Evolutionary conservation across 2,113 vertebrate genomes (phyloP), one percentile per base, ranked within the genome.

Genomic region (Prietella phreatophila): DNA sequence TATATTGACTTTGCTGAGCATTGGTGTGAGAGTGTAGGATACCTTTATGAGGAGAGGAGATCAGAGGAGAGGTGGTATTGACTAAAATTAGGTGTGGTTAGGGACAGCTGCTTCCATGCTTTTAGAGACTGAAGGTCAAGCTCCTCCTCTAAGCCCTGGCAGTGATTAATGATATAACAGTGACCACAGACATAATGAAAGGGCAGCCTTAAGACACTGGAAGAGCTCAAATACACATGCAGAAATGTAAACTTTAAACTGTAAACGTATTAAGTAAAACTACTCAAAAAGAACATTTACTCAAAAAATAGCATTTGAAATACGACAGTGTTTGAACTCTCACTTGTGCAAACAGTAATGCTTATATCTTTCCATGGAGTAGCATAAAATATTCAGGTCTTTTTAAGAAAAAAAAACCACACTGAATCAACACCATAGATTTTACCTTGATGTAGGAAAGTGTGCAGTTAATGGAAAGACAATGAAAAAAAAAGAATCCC

Each of bases 41-140:
- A 88, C 14, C 39, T 42, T 65, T 47, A 84, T 58, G 82, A 65
- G 36, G n/a, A 27, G 30, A 82, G 60, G 33, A 76, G 47, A 73
- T 39, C 50, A 78, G 58, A 73, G 78, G 60, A 27, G 22, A 75
- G 69, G 47, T 22, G n/a, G 50, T 22, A 33, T 27, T 53, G 71
- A 90, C 85, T 90, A 87, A 92, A 92, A 90, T 91, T 87, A 87
- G 90, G 85, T 89, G 82, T 86, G 84, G 91, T 89, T 91, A 58
- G 65, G 71, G 85, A 90, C 90, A 91, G 91, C 91, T 90, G 88
- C 65, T n/a, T 90, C 82, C 84, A 56, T 56, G 78, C 85, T 84
- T 82, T 78, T 42, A 85, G 71, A 86, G 90, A 71, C 50, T 85
- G 60, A 90, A 90, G 91, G 91, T 90, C 82, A 27, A 56, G 56